These are phyloP conservation scores for Nomada goodeniana DNA, from an alignment of 2,888 invertebrate genomes.

Conservation along the genomic window DNA sequence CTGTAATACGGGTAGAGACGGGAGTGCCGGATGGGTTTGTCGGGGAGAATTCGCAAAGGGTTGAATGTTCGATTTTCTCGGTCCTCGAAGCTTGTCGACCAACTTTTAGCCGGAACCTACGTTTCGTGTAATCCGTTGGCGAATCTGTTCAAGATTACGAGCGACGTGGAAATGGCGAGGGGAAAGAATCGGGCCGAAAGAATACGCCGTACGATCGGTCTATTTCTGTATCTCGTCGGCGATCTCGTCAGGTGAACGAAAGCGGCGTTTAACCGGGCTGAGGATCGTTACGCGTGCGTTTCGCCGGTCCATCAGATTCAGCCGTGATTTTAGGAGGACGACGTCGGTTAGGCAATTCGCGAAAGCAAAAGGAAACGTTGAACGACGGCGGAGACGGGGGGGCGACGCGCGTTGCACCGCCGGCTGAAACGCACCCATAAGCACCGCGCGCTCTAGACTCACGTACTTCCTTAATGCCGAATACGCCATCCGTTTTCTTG, in stretches of 20 bases:
- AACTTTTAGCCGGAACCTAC: too few species aligned
- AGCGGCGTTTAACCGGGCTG: constrained; percentile 32
- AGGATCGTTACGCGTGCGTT: constrained; percentile 34
- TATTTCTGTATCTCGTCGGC: too few species aligned
- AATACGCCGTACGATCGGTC: too few species aligned
- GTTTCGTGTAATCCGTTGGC: too few species aligned
- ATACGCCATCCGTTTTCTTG: constrained; percentile 80
- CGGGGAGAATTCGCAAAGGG: too few species aligned
- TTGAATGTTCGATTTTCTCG: too few species aligned
- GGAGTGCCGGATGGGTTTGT: too few species aligned
- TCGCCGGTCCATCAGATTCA: constrained; percentile 28
- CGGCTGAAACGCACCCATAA: constrained; percentile 75
- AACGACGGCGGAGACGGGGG: constrained; percentile 53
- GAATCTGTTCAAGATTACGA: too few species aligned
- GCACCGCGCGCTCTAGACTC: constrained; percentile 76
- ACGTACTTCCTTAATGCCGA: constrained; percentile 83
- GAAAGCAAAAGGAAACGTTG: constrained; percentile 35
- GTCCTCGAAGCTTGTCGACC: too few species aligned
- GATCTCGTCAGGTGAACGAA: constrained; percentile 27
- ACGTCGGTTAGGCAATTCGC: constrained; percentile 49
- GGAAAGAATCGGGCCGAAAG: too few species aligned
- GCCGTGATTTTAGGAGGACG: constrained; percentile 52
- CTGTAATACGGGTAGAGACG: too few species aligned
- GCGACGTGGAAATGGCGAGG: too few species aligned
- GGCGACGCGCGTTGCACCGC: constrained; percentile 46